A percentile compares a stretch with the other conserved stretches of the same genome.
These are phyloP conservation scores for Leucoraja ocellata DNA, from an alignment of 2,797 vertebrate genomes.

Conservation along the genomic window DNA sequence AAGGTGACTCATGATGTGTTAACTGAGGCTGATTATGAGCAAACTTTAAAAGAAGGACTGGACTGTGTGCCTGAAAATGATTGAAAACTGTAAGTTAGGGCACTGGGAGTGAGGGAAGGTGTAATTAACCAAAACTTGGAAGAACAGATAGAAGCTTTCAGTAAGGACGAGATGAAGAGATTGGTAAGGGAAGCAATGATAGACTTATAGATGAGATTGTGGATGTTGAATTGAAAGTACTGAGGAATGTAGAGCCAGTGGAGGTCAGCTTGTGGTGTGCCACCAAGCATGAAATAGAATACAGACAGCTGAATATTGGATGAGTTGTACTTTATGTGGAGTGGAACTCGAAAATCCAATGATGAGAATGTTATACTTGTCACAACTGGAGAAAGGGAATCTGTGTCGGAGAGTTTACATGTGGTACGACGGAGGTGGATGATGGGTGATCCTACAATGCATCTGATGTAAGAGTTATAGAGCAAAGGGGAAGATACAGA, in stretches of 20 bases:
- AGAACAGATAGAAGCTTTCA: background rate
- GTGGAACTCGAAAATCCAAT: background rate
- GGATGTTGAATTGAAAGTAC: background rate
- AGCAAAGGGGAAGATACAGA: too few species aligned
- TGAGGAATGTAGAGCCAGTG: background rate
- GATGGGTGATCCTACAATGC: background rate
- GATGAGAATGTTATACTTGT: background rate
- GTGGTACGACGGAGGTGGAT: background rate
- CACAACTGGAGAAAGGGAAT: background rate
- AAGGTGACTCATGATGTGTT: background rate
- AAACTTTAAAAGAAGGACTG: background rate
- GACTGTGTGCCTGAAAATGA: background rate
- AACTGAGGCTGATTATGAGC: background rate
- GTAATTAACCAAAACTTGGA: background rate
- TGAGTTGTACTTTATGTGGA: background rate
- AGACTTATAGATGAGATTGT: background rate
- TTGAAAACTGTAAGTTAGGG: background rate
- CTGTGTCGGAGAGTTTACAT: background rate
- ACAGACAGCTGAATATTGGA: background rate
- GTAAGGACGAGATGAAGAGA: background rate
- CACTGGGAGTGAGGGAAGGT: background rate
- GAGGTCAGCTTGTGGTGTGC: background rate
- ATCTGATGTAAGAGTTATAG: too few species aligned
- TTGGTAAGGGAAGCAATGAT: background rate
- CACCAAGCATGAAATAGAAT: background rate